Evolutionary conservation across 2,888 invertebrate genomes (phyloP).

Genomic region (Cetonia aurata): DNA sequence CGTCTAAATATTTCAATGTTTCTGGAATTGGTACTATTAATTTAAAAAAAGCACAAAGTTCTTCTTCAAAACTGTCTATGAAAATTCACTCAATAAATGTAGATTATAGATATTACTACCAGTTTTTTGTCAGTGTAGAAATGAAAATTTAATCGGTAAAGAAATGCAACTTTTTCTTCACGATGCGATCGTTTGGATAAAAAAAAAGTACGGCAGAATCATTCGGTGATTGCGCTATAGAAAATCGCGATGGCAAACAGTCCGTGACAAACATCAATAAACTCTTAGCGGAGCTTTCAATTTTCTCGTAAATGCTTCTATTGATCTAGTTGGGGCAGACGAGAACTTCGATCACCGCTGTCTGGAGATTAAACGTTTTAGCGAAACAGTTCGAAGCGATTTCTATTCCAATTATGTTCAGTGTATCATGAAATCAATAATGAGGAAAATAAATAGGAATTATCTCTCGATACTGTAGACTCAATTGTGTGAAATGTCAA

Average conservation of each 20-base stretch:
- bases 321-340: slow-evolving; percentile 1
- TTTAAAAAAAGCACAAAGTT: too few species aligned
- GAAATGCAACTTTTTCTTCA: too few species aligned
- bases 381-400: slow-evolving; percentile 6
- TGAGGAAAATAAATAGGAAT: neutral
- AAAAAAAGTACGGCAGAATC: neutral
- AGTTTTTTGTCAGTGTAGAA: too few species aligned
- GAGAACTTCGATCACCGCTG: slow-evolving; percentile 2
- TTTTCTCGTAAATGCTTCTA: slow-evolving; percentile 15
- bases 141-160: too few species aligned
- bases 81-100: too few species aligned
- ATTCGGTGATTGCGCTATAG: neutral
- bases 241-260: neutral
- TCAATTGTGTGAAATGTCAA: too few species aligned
- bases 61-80: too few species aligned
- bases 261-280: slow-evolving; percentile 1
- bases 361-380: slow-evolving; percentile 15
- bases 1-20: too few species aligned
- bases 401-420: neutral
- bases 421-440: neutral
- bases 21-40: too few species aligned
- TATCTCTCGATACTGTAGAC: too few species aligned
- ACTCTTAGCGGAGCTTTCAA: slow-evolving; percentile 7
- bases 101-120: too few species aligned
- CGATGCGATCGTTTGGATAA: too few species aligned